Conservation (phyloP, 2,888 invertebrate species). For the Tenthredo amoena region DNA sequence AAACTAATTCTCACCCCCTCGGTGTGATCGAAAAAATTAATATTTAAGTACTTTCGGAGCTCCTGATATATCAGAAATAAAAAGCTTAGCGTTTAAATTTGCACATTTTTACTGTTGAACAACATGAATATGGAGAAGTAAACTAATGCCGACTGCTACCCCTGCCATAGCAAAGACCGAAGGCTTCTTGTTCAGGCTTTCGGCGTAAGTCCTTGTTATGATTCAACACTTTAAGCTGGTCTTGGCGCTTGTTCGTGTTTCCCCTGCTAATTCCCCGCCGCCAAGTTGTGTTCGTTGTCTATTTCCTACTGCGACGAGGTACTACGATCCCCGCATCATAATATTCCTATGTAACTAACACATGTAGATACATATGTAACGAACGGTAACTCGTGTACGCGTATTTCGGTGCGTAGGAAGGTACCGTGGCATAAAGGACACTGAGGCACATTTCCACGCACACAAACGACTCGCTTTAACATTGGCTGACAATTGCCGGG, state of each 20-base stretch:
- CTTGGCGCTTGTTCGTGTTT: conserved; percentile 61
- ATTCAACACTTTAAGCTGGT: conserved; percentile 77
- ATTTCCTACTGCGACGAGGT: conserved; percentile 60
- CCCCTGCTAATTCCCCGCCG: conserved; percentile 63
- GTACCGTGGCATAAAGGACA: not conserved
- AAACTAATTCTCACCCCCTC: not conserved
- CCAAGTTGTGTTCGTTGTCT: conserved; percentile 61
- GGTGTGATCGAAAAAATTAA: not conserved
- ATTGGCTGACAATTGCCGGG: conserved; percentile 48
- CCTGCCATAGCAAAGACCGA: conserved; percentile 63
- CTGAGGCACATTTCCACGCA: conserved; percentile 13
- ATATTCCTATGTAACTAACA: conserved; percentile 30
- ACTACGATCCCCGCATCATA: conserved; percentile 44
- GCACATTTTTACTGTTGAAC: conserved; percentile 64
- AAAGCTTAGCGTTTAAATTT: not conserved
- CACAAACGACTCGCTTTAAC: conserved; percentile 23
- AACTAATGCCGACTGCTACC: conserved; percentile 72
- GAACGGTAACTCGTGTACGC: not conserved
- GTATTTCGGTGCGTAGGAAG: not conserved
- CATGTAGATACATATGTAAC: conserved; percentile 13
- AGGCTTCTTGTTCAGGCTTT: conserved; percentile 67
- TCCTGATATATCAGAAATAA: not conserved
- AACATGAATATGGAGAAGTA: conserved; percentile 71
- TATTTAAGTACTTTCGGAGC: not conserved
- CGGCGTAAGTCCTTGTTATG: conserved; percentile 77